Evolutionary conservation across 2,113 vertebrate genomes (phyloP), one percentile per base, ranked within the genome.

Genomic region (Bothrops jararaca): DNA sequence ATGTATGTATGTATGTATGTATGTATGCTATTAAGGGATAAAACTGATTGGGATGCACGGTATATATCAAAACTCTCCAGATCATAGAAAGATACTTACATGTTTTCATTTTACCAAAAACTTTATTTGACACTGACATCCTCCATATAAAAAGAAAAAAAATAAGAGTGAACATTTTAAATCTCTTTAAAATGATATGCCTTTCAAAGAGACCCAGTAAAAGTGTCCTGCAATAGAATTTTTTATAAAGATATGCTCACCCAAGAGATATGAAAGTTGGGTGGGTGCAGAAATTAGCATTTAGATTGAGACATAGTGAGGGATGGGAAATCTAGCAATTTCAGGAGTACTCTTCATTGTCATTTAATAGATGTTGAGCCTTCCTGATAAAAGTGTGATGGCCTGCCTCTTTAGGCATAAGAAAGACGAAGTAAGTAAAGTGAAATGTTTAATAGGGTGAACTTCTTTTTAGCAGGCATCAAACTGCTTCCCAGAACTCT

Each of bases 231-330:
- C 34, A 87, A 92, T 8, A 74, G 2, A 92, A 91, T 91, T 64
- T 89, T 89, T 85, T 85, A 52, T 94, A 53, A 95, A 93, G 88
- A 86, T 93, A 53, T 88, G 57, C 34, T 93, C 64, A 53, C n/a
- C 54, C 64, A 93, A 95, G n/a, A 53, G n/a, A 94, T 89, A 95
- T 60, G 34, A 26, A 85, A 58, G 89, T 45, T 23, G 23, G 56
- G 56, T 57, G 12, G 80, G 34, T 88, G 90, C 53, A 85, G 60
- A 89, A 93, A 94, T 92, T 95, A 95, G 60, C 89, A 89, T 95
- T 94, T 95, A 91, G 85, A 92, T 60, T 95, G 89, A 92, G 88
- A 89, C 56, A 90, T 42, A 53, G 86, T 94, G 34, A 94, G 86
- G 89, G 93, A 89, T 39, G 52, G 6, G 91, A 64, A n/a, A 86